Base-by-base conservation (phyloP, 1,140 invertebrate genomes). In the Trigoniulus corallinus region DNA sequence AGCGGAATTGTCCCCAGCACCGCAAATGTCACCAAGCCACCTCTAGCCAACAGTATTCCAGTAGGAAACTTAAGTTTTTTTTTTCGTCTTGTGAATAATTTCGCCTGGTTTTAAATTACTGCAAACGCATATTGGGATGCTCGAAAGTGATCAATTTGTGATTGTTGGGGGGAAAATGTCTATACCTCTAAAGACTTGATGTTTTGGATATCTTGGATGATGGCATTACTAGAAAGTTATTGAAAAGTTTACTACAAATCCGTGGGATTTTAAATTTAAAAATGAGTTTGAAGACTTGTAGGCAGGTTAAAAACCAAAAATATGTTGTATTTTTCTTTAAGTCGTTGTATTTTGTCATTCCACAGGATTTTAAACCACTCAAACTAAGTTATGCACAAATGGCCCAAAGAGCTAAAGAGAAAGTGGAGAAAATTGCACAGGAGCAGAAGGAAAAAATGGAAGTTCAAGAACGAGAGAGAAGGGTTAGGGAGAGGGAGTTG, bases 341-440 rank as follows among this genome's bases (percentile, higher is more conserved):
- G 29, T 7, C 29, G 7, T 7, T 7, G 7, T 34, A 34, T 34
- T 7, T 34, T 34, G 7, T 15, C 15, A 7, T 34, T 34, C 29
- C 7, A 7, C 42, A 7, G 4, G 4, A 44, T 21, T 44, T 20
- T 4, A 4, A 44, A 20, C 61, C 62, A 42, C 59, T 59, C 47
- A 64, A 78, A 65, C 73, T 84, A 62, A 84, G 82, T 65, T 86
- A 85, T 72, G 82, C 82, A 57, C 82, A 85, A 73, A 82, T 85
- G 63, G 82, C 82, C 55, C 81, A 82, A 60, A 78, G 81, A 61
- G 75, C 76, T 64, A 77, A 77, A 57, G 75, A 78, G 57, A 63
- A 51, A 55, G 52, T 46, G 50, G 62, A 55, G 39, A 57, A 45
- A 54, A 53, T 54, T 51, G 53, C 43, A 54, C 57, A 45, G 53